Conservation (phyloP, 1,140 invertebrate species). For the Atopsyche davidsoni region DNA sequence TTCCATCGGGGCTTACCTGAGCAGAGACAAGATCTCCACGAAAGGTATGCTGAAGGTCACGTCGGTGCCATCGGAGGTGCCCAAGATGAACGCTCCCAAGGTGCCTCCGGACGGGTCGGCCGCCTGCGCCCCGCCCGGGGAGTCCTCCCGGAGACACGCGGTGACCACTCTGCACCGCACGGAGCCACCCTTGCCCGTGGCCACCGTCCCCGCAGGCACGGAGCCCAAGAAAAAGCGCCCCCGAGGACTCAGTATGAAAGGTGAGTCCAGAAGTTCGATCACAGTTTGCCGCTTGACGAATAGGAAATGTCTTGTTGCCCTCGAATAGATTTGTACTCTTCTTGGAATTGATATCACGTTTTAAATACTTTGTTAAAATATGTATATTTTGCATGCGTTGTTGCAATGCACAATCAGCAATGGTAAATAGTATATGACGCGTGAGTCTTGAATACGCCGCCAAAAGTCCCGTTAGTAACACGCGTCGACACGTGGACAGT, state of each 20-base stretch:
- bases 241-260: slow-evolving; percentile 22
- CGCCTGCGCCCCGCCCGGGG: background rate
- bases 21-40: slow-evolving; percentile 33
- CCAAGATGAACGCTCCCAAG: slow-evolving; percentile 34
- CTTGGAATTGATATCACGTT: too few relatives aligned
- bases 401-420: too few relatives aligned
- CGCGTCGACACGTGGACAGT: too few relatives aligned
- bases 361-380: too few relatives aligned
- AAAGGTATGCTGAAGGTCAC: slow-evolving; percentile 41
- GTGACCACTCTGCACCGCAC: slow-evolving; percentile 25
- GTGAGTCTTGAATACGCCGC: too few relatives aligned
- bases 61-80: slow-evolving; percentile 43
- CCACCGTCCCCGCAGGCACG: background rate
- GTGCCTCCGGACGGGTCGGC: slow-evolving; percentile 15
- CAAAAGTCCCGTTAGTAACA: too few relatives aligned
- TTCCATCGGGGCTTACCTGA: slow-evolving; percentile 47
- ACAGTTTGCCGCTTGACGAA: background rate
- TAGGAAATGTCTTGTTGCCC: background rate
- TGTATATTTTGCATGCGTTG: too few relatives aligned
- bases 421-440: too few relatives aligned
- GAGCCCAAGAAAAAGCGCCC: slow-evolving; percentile 20
- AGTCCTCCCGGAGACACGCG: background rate
- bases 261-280: slow-evolving; percentile 7
- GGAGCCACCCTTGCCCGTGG: slow-evolving; percentile 9
- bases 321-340: background rate